Percentiles rank a stretch among this genome's conserved stretches.
phyloP scores from a whole-genome alignment of 2,113 vertebrate species.

The Eonycteris spelaea region DNA sequence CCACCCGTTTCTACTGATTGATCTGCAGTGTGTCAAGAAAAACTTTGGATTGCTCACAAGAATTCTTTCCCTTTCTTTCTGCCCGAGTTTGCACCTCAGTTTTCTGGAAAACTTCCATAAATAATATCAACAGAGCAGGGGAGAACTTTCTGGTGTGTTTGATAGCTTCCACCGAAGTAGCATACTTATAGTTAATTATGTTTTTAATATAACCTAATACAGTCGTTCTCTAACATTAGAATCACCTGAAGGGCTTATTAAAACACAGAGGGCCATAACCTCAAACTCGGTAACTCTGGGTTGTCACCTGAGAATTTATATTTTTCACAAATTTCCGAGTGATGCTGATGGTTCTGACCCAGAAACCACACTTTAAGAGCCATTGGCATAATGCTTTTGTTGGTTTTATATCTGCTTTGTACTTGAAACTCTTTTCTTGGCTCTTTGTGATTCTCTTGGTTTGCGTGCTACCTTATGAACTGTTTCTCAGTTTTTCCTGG shows the following conservation, averaged over 20 bases:
- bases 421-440: neutral
- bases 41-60: neutral
- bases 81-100: neutral
- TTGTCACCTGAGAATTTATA: neutral
- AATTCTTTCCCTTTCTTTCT: slow-evolving; percentile 16
- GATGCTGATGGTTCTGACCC: neutral
- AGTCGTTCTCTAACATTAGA: neutral
- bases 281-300: neutral
- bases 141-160: neutral
- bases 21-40: neutral
- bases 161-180: neutral
- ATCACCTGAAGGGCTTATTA: neutral
- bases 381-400: neutral
- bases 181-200: neutral
- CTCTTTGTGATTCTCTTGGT: neutral
- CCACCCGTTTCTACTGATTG: neutral
- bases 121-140: neutral
- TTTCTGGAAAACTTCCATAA: neutral
- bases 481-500: neutral
- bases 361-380: neutral
- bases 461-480: neutral
- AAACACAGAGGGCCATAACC: neutral
- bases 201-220: neutral
- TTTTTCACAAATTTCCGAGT: neutral
- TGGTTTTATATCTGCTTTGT: neutral